Conservation (phyloP, 1,140 invertebrate genomes). For the Gryon sp. region DNA sequence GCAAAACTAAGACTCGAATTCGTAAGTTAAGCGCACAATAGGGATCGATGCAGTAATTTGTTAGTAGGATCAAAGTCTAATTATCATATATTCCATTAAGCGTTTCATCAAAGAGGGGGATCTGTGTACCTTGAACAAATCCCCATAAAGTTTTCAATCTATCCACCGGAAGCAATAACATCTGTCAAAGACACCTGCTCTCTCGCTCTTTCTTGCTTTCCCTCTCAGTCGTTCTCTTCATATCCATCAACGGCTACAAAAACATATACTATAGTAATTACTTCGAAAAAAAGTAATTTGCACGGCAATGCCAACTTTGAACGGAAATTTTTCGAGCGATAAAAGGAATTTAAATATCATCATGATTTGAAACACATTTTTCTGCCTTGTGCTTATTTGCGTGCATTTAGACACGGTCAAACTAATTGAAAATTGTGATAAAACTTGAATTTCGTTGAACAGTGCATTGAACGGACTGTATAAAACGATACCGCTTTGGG, state of each 20-base stretch:
- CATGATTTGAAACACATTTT: slow-evolving; percentile 29
- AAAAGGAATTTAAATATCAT: slow-evolving; percentile 49
- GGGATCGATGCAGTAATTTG: slow-evolving; percentile 37
- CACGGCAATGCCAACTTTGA: slow-evolving; percentile 25
- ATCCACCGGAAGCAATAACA: slow-evolving; percentile 70
- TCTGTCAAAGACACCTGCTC: slow-evolving; percentile 73
- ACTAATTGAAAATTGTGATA: slow-evolving; percentile 35
- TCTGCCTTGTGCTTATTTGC: slow-evolving; percentile 16
- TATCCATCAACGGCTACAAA: slow-evolving; percentile 17
- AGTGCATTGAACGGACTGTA: slow-evolving; percentile 6
- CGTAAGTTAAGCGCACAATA: slow-evolving; percentile 29
- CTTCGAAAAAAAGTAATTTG: slow-evolving; percentile 35
- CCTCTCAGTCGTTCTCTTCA: slow-evolving; percentile 24
- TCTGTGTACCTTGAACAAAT: slow-evolving; percentile 51
- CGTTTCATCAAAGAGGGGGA: slow-evolving; percentile 47
- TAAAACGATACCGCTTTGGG: slow-evolving; percentile 1
- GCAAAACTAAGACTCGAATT: slow-evolving; percentile 10
- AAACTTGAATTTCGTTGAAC: slow-evolving; percentile 13
- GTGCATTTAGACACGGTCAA: slow-evolving; percentile 12
- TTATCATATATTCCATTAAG: slow-evolving; percentile 66
- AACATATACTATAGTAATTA: slow-evolving; percentile 42
- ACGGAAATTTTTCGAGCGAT: slow-evolving; percentile 42
- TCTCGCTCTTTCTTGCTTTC: slow-evolving; percentile 45
- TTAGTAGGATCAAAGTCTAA: slow-evolving; percentile 57
- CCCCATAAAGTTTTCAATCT: slow-evolving; percentile 67